Base-by-base conservation (phyloP, 1,140 invertebrate species). In the Tetramorium parvispinum region DNA sequence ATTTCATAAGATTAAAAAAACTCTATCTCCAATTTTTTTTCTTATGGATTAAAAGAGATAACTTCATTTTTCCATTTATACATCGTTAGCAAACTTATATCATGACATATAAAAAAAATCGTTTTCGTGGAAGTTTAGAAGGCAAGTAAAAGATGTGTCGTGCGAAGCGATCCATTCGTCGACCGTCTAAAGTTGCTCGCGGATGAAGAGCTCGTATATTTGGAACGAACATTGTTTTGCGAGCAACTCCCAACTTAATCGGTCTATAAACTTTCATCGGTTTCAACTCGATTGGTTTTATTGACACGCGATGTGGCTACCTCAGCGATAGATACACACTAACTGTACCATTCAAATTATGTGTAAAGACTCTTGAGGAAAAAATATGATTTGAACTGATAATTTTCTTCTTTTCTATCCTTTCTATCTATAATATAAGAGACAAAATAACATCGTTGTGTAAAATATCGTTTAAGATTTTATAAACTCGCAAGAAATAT, bases 251-350 rank as follows among this genome's bases (percentile, higher is more conserved):
- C 55, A 27, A 43, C 55, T 46, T 77, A 77, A 77, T 61, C 55
- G 73, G 21, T 21, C 13, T 43, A 77, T 77, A 77, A 77, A 59
- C 73, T 77, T 61, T 18, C 16, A 21, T 43, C 16, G 55, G 55
- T 77, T 68, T 59, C 73, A 76, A 59, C 73, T 76, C 73, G 6
- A 13, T 10, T 21, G 40, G 37, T 77, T 59, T 77, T 77, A 77
- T 32, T 27, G 40, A 40, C 8, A n/a, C 73, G 21, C 27, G 24
- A 77, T 37, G 18, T 27, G 13, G 24, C 21, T 21, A 21, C 1
- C 40, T 55, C 32, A 3, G 7, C 10, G 7, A 21, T 61, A 53
- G 21, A 59, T 8, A 24, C 32, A 27, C 11, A 46, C 59, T 43
- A 77, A 37, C 13, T 8, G n/a, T 46, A 59, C 46, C 55, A 2